phyloP scores from a whole-genome alignment of 2,888 invertebrate species.

The Crematogaster levior region DNA sequence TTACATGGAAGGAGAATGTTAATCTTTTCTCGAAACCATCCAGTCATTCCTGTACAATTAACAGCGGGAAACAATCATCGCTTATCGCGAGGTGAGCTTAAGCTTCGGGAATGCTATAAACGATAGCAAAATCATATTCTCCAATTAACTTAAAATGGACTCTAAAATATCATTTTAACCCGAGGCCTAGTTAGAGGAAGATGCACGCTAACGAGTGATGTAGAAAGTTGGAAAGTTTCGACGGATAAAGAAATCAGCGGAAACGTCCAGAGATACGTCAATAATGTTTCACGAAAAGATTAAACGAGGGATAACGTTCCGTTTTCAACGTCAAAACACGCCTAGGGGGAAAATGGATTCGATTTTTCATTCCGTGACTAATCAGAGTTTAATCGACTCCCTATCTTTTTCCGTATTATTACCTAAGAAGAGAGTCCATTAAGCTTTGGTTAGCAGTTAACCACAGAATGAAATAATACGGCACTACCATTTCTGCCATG shows the following conservation, averaged over 20 bases:
- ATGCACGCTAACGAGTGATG: background rate
- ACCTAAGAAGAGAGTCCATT: no score
- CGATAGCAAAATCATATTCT: background rate
- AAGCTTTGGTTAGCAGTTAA: no score
- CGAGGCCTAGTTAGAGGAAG: background rate
- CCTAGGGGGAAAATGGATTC: background rate
- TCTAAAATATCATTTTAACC: slow-evolving; percentile 17
- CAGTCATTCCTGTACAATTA: background rate
- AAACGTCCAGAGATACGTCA: slow-evolving; percentile 29
- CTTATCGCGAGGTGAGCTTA: background rate
- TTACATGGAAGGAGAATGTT: background rate
- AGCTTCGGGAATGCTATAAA: background rate
- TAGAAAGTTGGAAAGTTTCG: slow-evolving; percentile 13
- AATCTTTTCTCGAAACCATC: background rate
- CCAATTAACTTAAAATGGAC: background rate
- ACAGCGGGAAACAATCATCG: background rate
- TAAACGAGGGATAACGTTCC: background rate
- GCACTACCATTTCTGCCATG: background rate
- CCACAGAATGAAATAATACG: no score
- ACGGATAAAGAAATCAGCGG: slow-evolving; percentile 17
- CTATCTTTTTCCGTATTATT: no score
- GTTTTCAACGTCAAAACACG: background rate
- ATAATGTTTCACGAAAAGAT: slow-evolving; percentile 4
- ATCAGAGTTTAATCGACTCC: no score
- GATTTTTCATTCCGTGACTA: no score